These are phyloP conservation scores for Tamandua tetradactyla DNA, from an alignment of 2,797 vertebrate species.

Conservation along the genomic window DNA sequence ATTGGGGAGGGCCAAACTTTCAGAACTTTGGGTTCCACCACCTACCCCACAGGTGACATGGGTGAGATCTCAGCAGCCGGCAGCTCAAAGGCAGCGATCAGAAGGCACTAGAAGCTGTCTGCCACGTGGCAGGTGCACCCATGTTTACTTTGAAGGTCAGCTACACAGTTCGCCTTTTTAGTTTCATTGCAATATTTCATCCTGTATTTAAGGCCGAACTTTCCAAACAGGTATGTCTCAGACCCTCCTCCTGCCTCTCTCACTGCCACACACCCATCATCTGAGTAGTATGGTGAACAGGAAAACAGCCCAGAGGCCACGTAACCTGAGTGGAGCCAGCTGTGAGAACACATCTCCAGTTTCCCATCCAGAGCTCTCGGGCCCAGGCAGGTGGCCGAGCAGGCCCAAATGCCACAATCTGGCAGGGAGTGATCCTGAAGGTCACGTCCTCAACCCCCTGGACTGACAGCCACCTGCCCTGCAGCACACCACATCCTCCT, in stretches of 20 bases:
- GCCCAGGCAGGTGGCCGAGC: not conserved
- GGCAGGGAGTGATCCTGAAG: not conserved
- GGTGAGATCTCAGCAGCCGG: too few species aligned
- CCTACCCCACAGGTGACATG: too few species aligned
- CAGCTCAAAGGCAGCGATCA: not conserved
- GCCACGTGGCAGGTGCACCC: not conserved
- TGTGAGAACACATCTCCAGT: not conserved
- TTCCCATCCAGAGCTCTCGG: not conserved
- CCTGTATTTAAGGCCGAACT: not conserved
- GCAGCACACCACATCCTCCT: too few species aligned
- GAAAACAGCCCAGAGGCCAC: not conserved
- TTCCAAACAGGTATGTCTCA: not conserved
- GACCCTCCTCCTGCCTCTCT: not conserved
- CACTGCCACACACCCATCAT: rapidly evolving
- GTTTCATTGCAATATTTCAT: too few species aligned
- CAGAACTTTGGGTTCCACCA: too few species aligned
- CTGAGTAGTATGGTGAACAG: too few species aligned
- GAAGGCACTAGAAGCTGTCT: not conserved
- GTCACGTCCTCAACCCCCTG: not conserved
- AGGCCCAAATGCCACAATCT: not conserved
- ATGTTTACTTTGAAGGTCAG: too few species aligned
- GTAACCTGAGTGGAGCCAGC: not conserved
- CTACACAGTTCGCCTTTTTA: not conserved
- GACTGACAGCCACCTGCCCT: not conserved
- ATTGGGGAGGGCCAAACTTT: not conserved